Evolutionary conservation across 2,888 invertebrate species (phyloP).

Genomic region (Oxystoma pomonae): DNA sequence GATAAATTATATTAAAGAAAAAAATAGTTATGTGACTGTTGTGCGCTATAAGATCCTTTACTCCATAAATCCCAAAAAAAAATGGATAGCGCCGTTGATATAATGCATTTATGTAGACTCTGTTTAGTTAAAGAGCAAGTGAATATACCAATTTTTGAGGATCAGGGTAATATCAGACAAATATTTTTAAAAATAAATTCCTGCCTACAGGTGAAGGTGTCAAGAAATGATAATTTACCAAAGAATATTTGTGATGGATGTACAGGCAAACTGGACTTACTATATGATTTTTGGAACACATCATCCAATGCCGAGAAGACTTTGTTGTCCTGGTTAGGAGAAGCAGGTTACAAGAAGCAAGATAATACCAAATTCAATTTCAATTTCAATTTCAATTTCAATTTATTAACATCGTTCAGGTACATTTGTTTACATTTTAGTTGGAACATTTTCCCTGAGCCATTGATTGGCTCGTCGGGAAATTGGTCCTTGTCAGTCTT

Average conservation of each 20-base stretch:
- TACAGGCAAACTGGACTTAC: conserved; percentile 65
- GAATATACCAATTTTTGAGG: conserved; percentile 66
- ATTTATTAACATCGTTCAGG: too few relatives aligned
- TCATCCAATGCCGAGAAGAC: conserved; percentile 61
- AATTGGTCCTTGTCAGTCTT: too few relatives aligned
- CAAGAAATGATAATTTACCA: conserved; percentile 62
- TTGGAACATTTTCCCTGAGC: too few relatives aligned
- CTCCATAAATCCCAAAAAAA: too few relatives aligned
- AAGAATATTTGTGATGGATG: conserved; percentile 70
- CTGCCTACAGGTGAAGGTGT: conserved; percentile 72
- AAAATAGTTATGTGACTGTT: too few relatives aligned
- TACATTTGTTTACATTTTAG: too few relatives aligned
- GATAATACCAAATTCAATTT: too few relatives aligned
- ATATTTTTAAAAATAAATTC: conserved; percentile 66
- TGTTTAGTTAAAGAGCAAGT: conserved; percentile 52
- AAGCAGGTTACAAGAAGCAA: conserved; percentile 29
- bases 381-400: too few relatives aligned
- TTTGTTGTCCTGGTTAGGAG: conserved; percentile 42
- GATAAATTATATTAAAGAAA: too few relatives aligned
- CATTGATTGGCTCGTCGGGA: too few relatives aligned
- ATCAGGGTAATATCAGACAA: conserved; percentile 57
- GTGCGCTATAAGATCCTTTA: too few relatives aligned
- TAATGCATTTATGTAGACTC: conserved; percentile 46
- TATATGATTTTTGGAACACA: conserved; percentile 69
- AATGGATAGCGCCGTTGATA: conserved; percentile 45